Evolutionary conservation across 2,888 invertebrate genomes (phyloP), one percentile per base, ranked within the genome.

Genomic region (Cosmopolites sordidus): DNA sequence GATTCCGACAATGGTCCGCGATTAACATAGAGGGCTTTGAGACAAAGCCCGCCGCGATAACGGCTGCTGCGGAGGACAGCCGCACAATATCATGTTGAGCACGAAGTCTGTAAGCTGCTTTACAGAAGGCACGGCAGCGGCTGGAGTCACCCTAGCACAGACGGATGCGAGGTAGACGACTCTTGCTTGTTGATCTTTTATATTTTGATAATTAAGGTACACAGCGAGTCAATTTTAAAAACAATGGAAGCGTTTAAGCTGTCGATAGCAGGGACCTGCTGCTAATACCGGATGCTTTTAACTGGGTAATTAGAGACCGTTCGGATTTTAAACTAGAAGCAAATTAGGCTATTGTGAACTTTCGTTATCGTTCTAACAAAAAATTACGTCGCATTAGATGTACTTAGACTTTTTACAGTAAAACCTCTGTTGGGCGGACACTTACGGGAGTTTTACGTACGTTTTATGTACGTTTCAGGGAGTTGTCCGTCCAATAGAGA

Each of bases 1-100:
- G 63, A 64, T 62, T 60, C 60, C 62, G 62, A 72, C 71, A 72
- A 72, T 70, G 62, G 67, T 59, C 62, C 60, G 64, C 69, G 70
- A 73, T 73, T 72, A 73, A 67, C 71, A 70, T 71, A 65, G 67
- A 69, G 67, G 64, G 67, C 63, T 65, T 64, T 69, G 69, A 71
- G 71, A 73, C 71, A 73, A 72, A 73, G 72, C 65, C 49, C 58
- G 54, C 59, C 58, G 64, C 66, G 69, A 69, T 70, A 69, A 65
- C 68, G 60, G 64, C 61, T 49, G 63, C 71, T 73, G 73, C 65
- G 62, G 62, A 59, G 71, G 72, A 73, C 72, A 72, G 72, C 66
- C 67, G 65, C 66, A 71, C 70, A 71, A 72, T 72, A 65, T 66
- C 68, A 65, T 64, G 69, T 68, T 69, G 70, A 70, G 69, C 65